Base-by-base conservation (phyloP, 2,113 vertebrate genomes). In the Eurystomus gularis region DNA sequence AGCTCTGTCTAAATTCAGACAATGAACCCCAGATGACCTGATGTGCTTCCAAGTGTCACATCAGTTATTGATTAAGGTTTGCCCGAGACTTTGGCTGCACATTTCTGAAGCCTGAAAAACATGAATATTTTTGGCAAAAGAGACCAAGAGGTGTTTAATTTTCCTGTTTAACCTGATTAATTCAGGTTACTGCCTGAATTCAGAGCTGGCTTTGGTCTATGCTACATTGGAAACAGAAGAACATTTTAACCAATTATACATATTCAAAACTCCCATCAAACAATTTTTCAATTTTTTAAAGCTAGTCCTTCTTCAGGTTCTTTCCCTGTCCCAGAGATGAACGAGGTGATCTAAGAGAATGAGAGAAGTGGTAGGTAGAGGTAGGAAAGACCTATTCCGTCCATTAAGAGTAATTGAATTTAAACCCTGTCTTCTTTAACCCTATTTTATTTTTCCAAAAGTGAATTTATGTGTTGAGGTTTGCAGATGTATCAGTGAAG, bases 31-130 rank as follows among this genome's bases (percentile, higher is more conserved):
- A 92, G 72, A 84, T 52, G 90, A 90, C 86, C 88, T 28, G 78
- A 75, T 52, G 80, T 94, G 64, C 79, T 92, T 92, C 92, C 90
- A 96, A 81, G 79, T 90, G 94, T 92, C 96, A 90, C 86, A 88
- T 78, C 88, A 88, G 80, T 71, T 82, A 78, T 20, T 80, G 79
- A n/a, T n/a, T n/a, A n/a, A n/a, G n/a, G n/a, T n/a, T n/a, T 40
- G 75, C 23, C 52, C 77, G 71, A 68, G 60, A 90, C 46, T 90
- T 83, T 58, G 83, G 58, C 44, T 72, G 61, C 1, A 6, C 33
- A 58, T 42, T 60, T 84, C 44, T 93, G 60, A 78, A 83, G 88
- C 57, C 69, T 92, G 68, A 48, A 94, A 90, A 81, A 78, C 48
- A 82, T 49, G 58, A 85, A 54, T 0, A 6, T 54, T 93, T 93